Base-by-base conservation (phyloP, 2,113 vertebrate genomes). In the Macrotus californicus region DNA sequence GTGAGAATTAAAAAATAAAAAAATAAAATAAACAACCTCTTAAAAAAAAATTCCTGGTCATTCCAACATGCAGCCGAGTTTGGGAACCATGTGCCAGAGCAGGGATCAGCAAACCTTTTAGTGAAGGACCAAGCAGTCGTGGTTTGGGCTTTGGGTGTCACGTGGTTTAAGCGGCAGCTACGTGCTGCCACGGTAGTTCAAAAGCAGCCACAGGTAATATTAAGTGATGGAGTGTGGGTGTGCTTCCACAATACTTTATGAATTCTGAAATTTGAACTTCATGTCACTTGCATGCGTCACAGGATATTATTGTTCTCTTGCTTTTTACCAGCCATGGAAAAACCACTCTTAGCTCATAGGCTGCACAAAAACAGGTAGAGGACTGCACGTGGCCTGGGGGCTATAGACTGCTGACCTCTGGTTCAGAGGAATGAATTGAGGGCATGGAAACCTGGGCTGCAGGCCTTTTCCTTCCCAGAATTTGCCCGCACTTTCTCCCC, bases 121-220 rank as follows among this genome's bases (percentile, higher is more conserved):
- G 64, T 0, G 26, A 56, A 85, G 39, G 83, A 12, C 54, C 70
- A 15, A 5, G 29, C 5, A 15, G 76, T 18, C 0, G 52, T 12
- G 19, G 50, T 24, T 29, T 4, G 31, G 50, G 59, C 36, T 56
- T 26, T 26, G 34, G 8, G 21, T 0, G 46, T 14, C 64, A 3
- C 15, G 0, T 0, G 0, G 50, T 66, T 59, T 31, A 15, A 0
- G 13, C 14, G 5, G 5, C 4, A 5, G 43, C 34, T 12, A 9
- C 21, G 15, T 0, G 34, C 61, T 39, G 50, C 52, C 19, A 1
- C 1, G 1, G 52, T 14, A 29, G 18, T 3, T 22, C 31, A 12
- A 50, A 72, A 84, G 87, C 54, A 21, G 52, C 70, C 34, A 3
- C 0, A 19, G 87, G 6, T 18, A 15, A 34, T 2, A 24, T 1